Evolutionary conservation across 2,113 vertebrate species (phyloP).

Genomic region (Pseudolaguvia tuberculata): DNA sequence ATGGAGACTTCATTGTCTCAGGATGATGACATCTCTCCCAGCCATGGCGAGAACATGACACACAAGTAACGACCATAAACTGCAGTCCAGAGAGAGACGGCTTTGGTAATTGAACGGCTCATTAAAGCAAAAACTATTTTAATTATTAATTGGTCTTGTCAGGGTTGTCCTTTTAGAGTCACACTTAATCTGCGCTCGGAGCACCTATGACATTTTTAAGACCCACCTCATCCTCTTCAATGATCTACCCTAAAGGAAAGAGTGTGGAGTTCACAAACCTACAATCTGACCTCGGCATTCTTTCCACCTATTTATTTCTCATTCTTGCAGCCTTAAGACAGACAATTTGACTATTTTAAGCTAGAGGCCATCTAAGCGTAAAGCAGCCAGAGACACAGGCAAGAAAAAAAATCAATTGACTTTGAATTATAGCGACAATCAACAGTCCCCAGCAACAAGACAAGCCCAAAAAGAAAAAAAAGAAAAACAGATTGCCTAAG

Average conservation of each 20-base stretch:
- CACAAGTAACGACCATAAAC: conserved; percentile 75
- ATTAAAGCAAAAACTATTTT: conserved; percentile 85
- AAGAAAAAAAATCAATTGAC: conserved; percentile 54
- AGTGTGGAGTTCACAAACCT: conserved; percentile 58
- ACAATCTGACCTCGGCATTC: conserved; percentile 43
- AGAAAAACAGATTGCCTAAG: conserved; percentile 41
- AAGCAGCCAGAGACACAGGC: conserved; percentile 55
- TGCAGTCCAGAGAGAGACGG: conserved; percentile 75
- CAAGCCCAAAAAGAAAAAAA: conserved; percentile 44
- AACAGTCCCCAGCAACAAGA: conserved; percentile 42
- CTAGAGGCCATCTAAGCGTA: conserved; percentile 60
- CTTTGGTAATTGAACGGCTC: conserved; percentile 87
- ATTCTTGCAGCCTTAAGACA: conserved; percentile 58
- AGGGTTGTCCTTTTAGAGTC: conserved; percentile 90
- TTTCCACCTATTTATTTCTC: conserved; percentile 49
- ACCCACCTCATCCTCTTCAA: conserved; percentile 57
- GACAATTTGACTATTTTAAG: conserved; percentile 62
- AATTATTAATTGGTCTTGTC: conserved; percentile 92
- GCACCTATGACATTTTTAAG: conserved; percentile 59
- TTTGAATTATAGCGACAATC: conserved; percentile 59
- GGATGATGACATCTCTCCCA: conserved; percentile 42
- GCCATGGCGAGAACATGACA: conserved; percentile 61
- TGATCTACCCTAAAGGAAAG: conserved; percentile 56
- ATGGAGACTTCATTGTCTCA: conserved; percentile 80
- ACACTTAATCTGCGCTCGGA: conserved; percentile 75